Evolutionary conservation across 1,140 invertebrate species (phyloP).

Genomic region (Nephotettix cincticeps): DNA sequence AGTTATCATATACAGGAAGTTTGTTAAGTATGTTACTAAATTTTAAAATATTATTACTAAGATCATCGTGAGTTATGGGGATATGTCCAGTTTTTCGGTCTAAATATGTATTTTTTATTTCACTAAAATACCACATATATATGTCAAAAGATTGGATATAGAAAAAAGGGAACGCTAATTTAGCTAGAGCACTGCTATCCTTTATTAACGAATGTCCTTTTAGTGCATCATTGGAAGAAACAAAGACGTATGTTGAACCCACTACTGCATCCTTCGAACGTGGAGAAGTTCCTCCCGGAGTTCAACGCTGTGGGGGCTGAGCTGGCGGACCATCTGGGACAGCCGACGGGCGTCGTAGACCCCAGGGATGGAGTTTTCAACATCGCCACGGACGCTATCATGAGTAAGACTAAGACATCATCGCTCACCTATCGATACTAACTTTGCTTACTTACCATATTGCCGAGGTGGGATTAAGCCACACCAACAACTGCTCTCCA

Average conservation of each 20-base stretch:
- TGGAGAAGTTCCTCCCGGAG: not conserved
- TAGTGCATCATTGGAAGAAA: not conserved
- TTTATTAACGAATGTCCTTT: no score
- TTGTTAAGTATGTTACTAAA: no score
- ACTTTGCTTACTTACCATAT: no score
- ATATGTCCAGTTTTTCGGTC: not conserved
- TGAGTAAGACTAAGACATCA: not conserved
- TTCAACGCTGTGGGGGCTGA: not conserved
- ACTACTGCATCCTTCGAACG: not conserved
- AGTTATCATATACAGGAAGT: no score
- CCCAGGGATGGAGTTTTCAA: not conserved
- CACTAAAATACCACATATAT: not conserved
- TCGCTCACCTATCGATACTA: no score
- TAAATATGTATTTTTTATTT: not conserved
- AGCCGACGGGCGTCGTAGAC: not conserved
- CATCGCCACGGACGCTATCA: not conserved
- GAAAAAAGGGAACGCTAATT: no score
- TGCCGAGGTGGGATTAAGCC: no score
- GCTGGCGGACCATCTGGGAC: not conserved
- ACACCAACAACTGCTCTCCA: no score
- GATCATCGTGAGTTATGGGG: no score
- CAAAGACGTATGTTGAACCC: not conserved
- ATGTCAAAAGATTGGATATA: not conserved
- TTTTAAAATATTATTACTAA: no score
- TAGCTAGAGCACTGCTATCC: no score